Percentiles rank a stretch among this genome's conserved stretches.
phyloP scores from a whole-genome alignment of 1,140 invertebrate species.

The Octopus sinensis region DNA sequence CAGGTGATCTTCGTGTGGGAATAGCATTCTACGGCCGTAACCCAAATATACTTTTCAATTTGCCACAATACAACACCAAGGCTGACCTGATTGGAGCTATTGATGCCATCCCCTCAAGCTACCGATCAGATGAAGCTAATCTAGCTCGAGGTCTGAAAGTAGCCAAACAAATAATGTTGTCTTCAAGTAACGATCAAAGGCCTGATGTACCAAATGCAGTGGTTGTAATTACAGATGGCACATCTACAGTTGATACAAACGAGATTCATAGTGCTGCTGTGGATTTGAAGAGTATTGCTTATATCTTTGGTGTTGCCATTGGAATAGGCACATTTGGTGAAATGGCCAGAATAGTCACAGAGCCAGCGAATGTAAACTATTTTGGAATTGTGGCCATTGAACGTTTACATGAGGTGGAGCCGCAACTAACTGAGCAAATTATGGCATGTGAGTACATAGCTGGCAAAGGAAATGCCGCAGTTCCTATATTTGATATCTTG shows the following conservation, averaged over 20 bases:
- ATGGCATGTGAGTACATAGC: slow-evolving; percentile 29
- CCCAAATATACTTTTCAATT: slow-evolving; percentile 35
- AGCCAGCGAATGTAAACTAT: slow-evolving; percentile 2
- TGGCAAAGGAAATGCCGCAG: not conserved
- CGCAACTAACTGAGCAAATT: slow-evolving; percentile 30
- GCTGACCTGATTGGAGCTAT: slow-evolving; percentile 33
- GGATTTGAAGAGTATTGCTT: slow-evolving; percentile 8
- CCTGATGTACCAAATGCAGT: slow-evolving; percentile 45
- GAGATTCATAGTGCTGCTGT: slow-evolving; percentile 32
- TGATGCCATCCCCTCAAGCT: slow-evolving; percentile 30
- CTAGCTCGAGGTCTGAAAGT: slow-evolving; percentile 34
- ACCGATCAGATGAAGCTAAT: slow-evolving; percentile 31
- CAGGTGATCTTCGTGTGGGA: slow-evolving; percentile 39
- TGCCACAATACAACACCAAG: slow-evolving; percentile 38
- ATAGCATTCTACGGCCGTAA: slow-evolving; percentile 35
- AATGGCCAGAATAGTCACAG: not conserved
- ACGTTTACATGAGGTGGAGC: slow-evolving; percentile 23
- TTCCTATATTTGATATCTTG: not conserved
- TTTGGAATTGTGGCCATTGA: slow-evolving; percentile 17
- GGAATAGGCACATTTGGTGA: not conserved
- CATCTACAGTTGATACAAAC: slow-evolving; percentile 31
- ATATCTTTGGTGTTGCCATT: not conserved
- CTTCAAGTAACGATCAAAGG: slow-evolving; percentile 37
- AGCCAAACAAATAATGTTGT: slow-evolving; percentile 33
- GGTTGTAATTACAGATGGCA: slow-evolving; percentile 48